A percentile compares a stretch with the other conserved stretches of the same genome.
Conservation (phyloP, 2,888 invertebrate species). For the Muschampia plurimacula region DNA sequence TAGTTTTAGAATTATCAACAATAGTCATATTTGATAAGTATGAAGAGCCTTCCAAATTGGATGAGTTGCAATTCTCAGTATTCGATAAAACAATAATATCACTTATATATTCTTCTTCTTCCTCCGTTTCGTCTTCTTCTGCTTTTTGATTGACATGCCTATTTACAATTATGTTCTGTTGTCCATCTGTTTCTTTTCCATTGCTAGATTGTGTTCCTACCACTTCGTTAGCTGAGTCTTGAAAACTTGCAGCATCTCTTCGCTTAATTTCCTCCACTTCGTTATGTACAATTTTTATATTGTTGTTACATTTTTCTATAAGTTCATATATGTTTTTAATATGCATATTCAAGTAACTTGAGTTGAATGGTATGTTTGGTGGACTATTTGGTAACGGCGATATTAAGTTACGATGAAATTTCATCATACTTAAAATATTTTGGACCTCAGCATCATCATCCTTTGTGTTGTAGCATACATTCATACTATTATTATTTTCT, state of each 20-base stretch:
- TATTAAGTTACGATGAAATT: conserved; percentile 55
- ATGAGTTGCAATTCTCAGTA: neutral
- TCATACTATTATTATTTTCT: conserved; percentile 59
- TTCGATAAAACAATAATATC: neutral
- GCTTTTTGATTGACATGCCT: neutral
- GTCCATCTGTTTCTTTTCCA: neutral
- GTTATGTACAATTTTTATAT: conserved; percentile 1
- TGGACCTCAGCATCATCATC: conserved; percentile 64
- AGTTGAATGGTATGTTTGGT: neutral
- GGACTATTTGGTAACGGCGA: conserved; percentile 70
- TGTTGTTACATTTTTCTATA: neutral
- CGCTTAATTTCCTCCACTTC: neutral
- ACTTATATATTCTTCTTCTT: conserved; percentile 8
- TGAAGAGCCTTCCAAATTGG: neutral
- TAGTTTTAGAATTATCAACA: neutral
- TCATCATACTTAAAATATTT: conserved; percentile 66
- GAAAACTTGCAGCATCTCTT: neutral
- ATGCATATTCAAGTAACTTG: neutral
- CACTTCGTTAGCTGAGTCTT: neutral
- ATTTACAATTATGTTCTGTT: neutral
- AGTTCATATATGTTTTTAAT: conserved; percentile 9
- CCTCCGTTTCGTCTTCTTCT: neutral
- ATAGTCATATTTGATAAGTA: neutral
- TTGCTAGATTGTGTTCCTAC: neutral
- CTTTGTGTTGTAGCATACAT: conserved; percentile 48